Evolutionary conservation across 2,113 vertebrate genomes (phyloP), one percentile per base, ranked within the genome.

Genomic region (Erinaceus europaeus): DNA sequence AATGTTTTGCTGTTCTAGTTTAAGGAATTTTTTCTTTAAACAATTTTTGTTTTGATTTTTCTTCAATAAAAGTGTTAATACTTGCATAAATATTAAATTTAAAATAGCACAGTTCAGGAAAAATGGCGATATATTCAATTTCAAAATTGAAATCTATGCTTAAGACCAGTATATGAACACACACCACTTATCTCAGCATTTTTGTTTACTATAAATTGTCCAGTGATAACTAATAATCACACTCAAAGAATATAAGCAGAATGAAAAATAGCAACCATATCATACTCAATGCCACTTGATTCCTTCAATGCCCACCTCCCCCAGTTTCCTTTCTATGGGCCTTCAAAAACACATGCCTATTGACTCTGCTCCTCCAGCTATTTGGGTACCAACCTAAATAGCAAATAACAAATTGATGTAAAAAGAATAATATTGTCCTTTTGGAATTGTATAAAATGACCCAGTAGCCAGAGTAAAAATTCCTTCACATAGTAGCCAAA

Each of bases 41-140:
- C 74, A 76, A 90, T 27, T 27, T 52, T 69, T 84, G 29, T 29
- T 89, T 94, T 88, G 59, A 82, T 87, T 91, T 87, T 25, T 92
- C 21, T 77, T 81, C 80, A 71, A 48, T 77, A 84, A 78, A 86
- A 36, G 15, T 89, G 15, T 44, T n/a, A 64, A 50, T 44, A 89
- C 55, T 81, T 81, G 77, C 48, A 71, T 80, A 74, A 84, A 86
- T 84, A 88, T 90, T 84, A 81, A 90, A 88, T 86, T n/a, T 55
- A 25, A 55, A 52, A 52, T 5, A n/a, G n/a, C n/a, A n/a, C n/a
- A n/a, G n/a, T n/a, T 55, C 53, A 29, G 29, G 29, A 2, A 29
- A 59, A 29, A 53, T 21, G 34, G 65, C 53, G 75, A 87, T 8
- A 71, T 38, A 84, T 81, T 84, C 69, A 34, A 67, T 84, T 78